Conservation (phyloP, 2,888 invertebrate genomes). For the Nasonovia ribisnigri region DNA sequence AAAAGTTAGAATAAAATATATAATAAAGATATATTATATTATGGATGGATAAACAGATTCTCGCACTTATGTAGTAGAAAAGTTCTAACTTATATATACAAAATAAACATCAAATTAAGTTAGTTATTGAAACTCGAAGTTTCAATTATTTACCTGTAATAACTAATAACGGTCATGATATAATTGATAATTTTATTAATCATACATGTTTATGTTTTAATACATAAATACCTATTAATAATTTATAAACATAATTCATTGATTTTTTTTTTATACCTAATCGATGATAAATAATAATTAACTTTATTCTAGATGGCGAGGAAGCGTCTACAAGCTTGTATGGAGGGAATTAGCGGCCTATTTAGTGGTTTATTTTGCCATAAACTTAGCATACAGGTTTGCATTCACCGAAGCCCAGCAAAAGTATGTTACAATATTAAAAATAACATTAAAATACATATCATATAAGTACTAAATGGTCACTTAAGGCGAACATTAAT, state of each 20-base stretch:
- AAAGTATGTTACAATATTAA: conserved; percentile 74
- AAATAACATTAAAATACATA: conserved; percentile 9
- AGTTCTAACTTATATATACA: background rate
- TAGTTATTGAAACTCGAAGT: background rate
- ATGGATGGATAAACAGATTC: background rate
- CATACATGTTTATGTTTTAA: background rate
- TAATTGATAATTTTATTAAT: background rate
- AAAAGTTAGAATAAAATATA: background rate
- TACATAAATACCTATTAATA: background rate
- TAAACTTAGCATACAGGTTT: conserved; percentile 89
- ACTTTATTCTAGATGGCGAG: conserved; percentile 84
- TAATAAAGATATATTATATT: background rate
- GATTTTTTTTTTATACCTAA: background rate
- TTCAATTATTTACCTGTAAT: background rate
- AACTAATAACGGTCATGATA: background rate
- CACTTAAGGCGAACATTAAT: background rate
- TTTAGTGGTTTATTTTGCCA: conserved; percentile 85
- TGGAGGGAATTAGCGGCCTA: conserved; percentile 94
- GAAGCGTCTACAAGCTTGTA: conserved; percentile 94
- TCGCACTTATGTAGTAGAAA: background rate
- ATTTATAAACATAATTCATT: background rate
- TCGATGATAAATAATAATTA: conserved; percentile 68
- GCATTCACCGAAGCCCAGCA: conserved; percentile 84
- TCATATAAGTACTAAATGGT: background rate
- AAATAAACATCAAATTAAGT: background rate